phyloP scores from a whole-genome alignment of 2,888 invertebrate species.

The Pecten maximus region DNA sequence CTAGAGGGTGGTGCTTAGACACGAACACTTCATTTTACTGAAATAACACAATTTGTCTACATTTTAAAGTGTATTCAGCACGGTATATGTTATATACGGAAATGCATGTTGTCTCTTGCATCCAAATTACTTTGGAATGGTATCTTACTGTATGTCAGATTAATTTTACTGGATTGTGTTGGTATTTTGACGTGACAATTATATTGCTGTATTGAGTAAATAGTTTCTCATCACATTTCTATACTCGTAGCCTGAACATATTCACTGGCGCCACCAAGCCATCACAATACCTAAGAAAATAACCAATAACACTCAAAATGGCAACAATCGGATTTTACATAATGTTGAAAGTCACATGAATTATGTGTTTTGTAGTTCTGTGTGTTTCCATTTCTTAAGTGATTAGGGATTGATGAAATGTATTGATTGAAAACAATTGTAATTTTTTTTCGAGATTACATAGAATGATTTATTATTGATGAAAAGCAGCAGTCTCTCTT shows the following conservation, averaged over 20 bases:
- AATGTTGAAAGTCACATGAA: neutral
- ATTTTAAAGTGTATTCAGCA: neutral
- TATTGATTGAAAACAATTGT: neutral
- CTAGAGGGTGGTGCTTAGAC: neutral
- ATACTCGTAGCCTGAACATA: neutral
- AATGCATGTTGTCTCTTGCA: neutral
- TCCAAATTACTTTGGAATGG: neutral
- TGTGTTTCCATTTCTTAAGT: neutral
- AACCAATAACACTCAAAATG: neutral
- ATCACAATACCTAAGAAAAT: neutral
- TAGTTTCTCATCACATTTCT: neutral
- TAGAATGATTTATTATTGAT: no score
- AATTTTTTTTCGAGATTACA: no score
- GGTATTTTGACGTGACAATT: neutral
- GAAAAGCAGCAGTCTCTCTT: no score
- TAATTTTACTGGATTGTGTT: neutral
- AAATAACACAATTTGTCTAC: constrained; percentile 25
- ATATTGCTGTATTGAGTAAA: neutral
- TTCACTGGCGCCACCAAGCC: neutral
- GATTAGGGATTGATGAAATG: neutral
- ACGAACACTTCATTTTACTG: neutral
- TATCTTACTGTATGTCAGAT: neutral
- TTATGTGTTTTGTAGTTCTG: neutral
- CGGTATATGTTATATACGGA: neutral
- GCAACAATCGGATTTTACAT: neutral